These are phyloP conservation scores for Cassiopea xamachana DNA, from an alignment of 30 jellyfish, hydroid and myxozoan species.

Conservation along the genomic window DNA sequence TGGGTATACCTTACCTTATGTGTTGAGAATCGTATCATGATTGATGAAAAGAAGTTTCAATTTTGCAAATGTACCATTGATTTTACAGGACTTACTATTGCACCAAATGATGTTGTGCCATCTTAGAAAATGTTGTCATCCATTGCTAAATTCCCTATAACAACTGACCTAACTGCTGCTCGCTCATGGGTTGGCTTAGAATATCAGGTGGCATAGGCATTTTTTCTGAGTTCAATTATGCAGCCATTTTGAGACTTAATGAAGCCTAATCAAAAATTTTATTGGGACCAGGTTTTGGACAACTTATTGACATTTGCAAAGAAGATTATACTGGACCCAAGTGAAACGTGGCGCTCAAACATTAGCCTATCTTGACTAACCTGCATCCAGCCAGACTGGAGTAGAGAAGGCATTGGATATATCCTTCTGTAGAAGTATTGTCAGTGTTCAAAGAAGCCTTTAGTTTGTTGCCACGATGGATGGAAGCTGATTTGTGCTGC, in stretches of 20 bases:
- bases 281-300: slow-evolving; percentile 36
- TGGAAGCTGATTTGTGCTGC: slow-evolving; percentile 30
- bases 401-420: slow-evolving; percentile 31
- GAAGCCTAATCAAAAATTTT: slow-evolving; percentile 11
- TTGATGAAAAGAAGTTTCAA: slow-evolving; percentile 19
- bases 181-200: slow-evolving; percentile 44
- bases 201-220: slow-evolving; percentile 18
- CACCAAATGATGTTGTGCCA: slow-evolving; percentile 34
- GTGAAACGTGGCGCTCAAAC: slow-evolving; percentile 24
- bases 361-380: slow-evolving; percentile 21
- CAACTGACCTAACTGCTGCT: slow-evolving; percentile 11
- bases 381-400: slow-evolving; percentile 62
- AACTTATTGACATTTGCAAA: slow-evolving; percentile 5
- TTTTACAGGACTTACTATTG: slow-evolving; percentile 33
- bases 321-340: slow-evolving; percentile 21
- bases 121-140: slow-evolving; percentile 16
- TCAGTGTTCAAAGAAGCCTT: slow-evolving; percentile 2
- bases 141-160: slow-evolving; percentile 36
- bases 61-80: slow-evolving; percentile 11
- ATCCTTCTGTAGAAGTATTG: slow-evolving; percentile 40
- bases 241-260: slow-evolving; percentile 34
- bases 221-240: slow-evolving; percentile 21
- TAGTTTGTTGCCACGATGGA: slow-evolving; percentile 25
- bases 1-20: not conserved
- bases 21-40: not conserved